Conservation (phyloP, 2,113 vertebrate genomes). For the Labeo rohita region DNA sequence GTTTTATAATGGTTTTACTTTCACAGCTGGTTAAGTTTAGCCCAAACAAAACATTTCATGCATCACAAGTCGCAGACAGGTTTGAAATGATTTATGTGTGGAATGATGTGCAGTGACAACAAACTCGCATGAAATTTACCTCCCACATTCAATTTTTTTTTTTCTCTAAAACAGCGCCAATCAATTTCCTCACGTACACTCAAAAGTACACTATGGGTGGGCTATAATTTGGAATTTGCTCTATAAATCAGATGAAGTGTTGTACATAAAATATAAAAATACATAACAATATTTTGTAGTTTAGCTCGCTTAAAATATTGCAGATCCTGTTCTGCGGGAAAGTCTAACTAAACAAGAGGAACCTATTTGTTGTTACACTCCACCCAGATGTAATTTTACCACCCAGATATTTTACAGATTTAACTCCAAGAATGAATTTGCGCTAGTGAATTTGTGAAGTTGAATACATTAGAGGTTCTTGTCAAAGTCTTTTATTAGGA, state of each 20-base stretch:
- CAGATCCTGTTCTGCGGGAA: neutral
- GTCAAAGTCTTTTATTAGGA: neutral
- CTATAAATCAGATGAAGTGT: neutral
- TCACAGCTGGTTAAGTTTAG: neutral
- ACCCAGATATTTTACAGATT: neutral
- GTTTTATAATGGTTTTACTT: slow-evolving; percentile 7
- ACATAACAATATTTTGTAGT: neutral
- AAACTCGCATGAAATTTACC: neutral
- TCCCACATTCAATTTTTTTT: neutral
- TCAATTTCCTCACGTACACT: neutral
- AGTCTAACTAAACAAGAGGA: neutral
- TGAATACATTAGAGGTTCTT: neutral
- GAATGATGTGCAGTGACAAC: slow-evolving; percentile 11
- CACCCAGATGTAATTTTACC: too few species aligned
- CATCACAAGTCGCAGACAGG: slow-evolving; percentile 13
- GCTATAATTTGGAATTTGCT: neutral
- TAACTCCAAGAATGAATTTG: neutral
- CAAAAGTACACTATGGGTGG: neutral
- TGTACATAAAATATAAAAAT: neutral
- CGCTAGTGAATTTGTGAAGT: neutral
- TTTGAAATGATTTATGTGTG: slow-evolving; percentile 4
- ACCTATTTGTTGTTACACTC: neutral
- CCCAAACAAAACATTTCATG: neutral
- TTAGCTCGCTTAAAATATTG: neutral
- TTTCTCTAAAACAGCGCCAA: neutral